Evolutionary conservation across 2,797 vertebrate species (phyloP), one percentile per base, ranked within the genome.

Genomic region (Trichosurus vulpecula): DNA sequence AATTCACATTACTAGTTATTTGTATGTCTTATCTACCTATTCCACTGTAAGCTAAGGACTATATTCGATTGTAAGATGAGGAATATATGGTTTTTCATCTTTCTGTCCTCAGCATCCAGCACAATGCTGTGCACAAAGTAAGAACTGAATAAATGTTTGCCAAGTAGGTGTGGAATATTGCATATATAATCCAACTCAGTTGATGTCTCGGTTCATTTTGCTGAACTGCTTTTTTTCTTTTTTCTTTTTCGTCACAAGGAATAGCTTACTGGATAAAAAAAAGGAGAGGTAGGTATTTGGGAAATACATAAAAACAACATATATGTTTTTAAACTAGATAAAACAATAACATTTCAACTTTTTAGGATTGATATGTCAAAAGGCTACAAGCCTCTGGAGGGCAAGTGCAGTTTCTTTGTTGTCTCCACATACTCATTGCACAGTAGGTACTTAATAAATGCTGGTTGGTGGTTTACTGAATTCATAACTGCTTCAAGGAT

Each of bases 401-500:
- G 22, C 41, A 87, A 87, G 74, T 51, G n/a, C 3, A 4, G 9
- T 87, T 87, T 87, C n/a, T 27, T 51, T 51, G 8, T 41, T 81
- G 41, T 47, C 41, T 87, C 29, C 25, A 29, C 25, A 27, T 87
- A 0, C 13, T 87, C 41, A 87, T 22, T 51, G 51, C 16, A 41
- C 16, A 41, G 66, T 22, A 81, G 19, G n/a, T 58, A 6, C n/a
- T 47, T 81, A 74, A n/a, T 74, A 47, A 81, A 81, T 81, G 2
- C n/a, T 51, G 22, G 9, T 87, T 51, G 9, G 3, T 51, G 41
- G 9, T 87, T 87, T 87, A 27, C 3, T 51, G 74, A 87, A 91
- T 95, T 81, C 90, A 90, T 92, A 6, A 51, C 29, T 30, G n/a
- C 27, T 92, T 94, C 90, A 96, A 47, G 16, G 95, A 87, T 2